Percentiles rank a stretch among this genome's conserved stretches.
Evolutionary conservation across 2,888 invertebrate species (phyloP).

Genomic region (Calephelis perditalis): DNA sequence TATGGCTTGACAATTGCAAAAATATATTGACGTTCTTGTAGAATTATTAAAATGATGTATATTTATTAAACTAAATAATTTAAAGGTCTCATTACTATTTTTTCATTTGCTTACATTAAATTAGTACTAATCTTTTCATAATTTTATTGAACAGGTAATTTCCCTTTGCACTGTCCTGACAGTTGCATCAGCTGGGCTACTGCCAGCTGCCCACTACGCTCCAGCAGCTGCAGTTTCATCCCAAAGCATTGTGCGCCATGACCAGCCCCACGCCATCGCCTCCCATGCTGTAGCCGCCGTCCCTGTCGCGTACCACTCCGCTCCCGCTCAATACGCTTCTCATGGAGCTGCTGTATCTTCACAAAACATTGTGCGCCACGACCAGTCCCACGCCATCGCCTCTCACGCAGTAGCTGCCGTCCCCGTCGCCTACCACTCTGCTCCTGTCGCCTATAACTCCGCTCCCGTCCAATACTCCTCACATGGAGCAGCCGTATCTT

Average conservation of each 20-base stretch:
- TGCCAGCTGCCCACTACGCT: constrained; percentile 57
- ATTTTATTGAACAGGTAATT: constrained; percentile 44
- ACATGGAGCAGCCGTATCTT: too few species aligned
- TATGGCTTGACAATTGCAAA: too few species aligned
- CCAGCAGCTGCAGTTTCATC: constrained; percentile 37
- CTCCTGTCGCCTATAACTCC: constrained; percentile 26
- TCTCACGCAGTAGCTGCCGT: constrained; percentile 40
- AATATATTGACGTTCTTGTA: too few species aligned
- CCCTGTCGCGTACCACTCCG: constrained; percentile 35
- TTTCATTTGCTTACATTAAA: too few species aligned
- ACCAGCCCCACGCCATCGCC: constrained; percentile 60
- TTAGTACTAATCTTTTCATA: too few species aligned
- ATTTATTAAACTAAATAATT: too few species aligned
- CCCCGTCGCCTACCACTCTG: constrained; percentile 22
- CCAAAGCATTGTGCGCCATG: too few species aligned
- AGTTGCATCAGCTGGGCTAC: constrained; percentile 57
- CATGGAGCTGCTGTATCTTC: constrained; percentile 36
- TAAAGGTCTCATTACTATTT: too few species aligned
- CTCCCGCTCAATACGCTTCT: constrained; percentile 36
- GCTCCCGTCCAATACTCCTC: constrained; percentile 28
- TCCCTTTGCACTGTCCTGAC: constrained; percentile 57
- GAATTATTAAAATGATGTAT: too few species aligned
- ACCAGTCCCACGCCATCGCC: constrained; percentile 34
- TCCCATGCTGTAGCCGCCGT: constrained; percentile 44
- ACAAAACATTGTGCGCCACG: constrained; percentile 40